Evolutionary conservation across 2,113 vertebrate species (phyloP), one percentile per base, ranked within the genome.

Genomic region (Circaetus gallicus): DNA sequence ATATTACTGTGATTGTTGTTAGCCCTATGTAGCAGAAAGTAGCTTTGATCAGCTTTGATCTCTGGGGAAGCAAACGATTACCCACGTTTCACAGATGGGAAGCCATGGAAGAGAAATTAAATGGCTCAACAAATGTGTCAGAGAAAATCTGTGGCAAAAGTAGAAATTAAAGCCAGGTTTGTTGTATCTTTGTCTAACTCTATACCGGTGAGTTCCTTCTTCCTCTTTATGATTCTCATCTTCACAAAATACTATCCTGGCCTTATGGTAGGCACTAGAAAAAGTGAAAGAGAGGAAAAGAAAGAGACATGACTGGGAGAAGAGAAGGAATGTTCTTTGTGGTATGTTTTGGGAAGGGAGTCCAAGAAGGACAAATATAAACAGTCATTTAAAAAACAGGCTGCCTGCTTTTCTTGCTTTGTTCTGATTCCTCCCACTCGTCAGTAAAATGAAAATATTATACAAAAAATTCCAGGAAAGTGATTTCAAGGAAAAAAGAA

Each of bases 401-500:
- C 47, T 43, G 58, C 36, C 52, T 90, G 70, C 65, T 72, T 81
- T 58, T 81, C 63, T 90, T 82, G 11, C 76, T 90, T 91, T 94
- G 42, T 92, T 96, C 61, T 94, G 70, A 78, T 92, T 93, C 62
- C 45, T 93, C 61, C 61, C 66, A 86, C 47, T 93, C 56, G 82
- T 91, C 36, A 76, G 34, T 82, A 88, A 82, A 91, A 67, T 55
- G 17, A 86, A 95, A 94, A 86, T 82, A 62, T 72, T 73, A 59
- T 49, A 70, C 29, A 88, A 74, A 92, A 84, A 86, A 36, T 62
- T 93, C 52, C 76, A 82, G 24, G 56, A 88, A 95, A 85, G 52
- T 56, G 50, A 93, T 88, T 94, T 93, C 80, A 96, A 74, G 71
- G 50, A 61, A 92, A 82, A 82, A 85, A 81, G 24, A 77, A 47